Conservation (phyloP, 2,113 vertebrate species). For the Zosterops japonicus region DNA sequence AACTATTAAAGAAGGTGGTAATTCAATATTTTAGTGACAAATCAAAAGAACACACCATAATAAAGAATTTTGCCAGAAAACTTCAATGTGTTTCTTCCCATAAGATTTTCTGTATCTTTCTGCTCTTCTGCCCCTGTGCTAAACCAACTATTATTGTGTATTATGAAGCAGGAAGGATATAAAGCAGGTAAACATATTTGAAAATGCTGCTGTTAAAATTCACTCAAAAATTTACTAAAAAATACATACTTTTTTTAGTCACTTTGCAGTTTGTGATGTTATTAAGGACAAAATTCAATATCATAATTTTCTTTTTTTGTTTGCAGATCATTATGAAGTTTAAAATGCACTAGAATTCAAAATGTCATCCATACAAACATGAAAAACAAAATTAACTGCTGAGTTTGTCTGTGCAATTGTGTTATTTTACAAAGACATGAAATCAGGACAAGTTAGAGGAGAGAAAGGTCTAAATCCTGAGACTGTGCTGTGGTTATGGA, state of each 20-base stretch:
- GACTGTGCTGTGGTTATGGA: background rate
- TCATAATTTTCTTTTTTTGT: background rate
- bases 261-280: background rate
- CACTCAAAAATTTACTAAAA: background rate
- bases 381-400: background rate
- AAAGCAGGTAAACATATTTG: conserved; percentile 9
- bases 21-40: background rate
- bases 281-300: conserved; percentile 7
- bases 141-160: background rate
- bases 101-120: background rate
- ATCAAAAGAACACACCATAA: background rate
- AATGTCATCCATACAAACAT: background rate
- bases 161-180: background rate
- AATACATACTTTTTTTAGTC: background rate
- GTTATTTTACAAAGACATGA: background rate
- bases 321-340: background rate
- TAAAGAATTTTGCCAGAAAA: background rate
- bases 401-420: background rate
- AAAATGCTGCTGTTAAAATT: background rate
- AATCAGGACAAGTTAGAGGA: background rate
- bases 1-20: background rate
- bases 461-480: background rate
- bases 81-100: background rate
- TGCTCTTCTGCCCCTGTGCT: background rate
- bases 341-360: background rate